Evolutionary conservation across 2,113 vertebrate genomes (phyloP).

Genomic region (Lipophrys pholis): DNA sequence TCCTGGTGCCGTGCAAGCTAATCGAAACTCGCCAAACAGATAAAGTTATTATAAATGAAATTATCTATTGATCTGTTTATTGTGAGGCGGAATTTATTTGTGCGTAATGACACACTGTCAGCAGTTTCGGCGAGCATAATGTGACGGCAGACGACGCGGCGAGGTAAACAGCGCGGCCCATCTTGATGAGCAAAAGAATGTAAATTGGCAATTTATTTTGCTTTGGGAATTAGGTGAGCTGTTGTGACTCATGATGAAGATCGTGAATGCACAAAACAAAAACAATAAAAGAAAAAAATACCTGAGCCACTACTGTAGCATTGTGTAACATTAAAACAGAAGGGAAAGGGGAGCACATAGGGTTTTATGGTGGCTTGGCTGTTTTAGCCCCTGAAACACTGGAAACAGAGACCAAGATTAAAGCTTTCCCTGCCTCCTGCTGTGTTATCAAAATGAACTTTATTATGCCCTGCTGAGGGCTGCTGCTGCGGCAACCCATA

Average conservation of each 20-base stretch:
- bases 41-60: background rate
- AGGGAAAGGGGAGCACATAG: conserved; percentile 8
- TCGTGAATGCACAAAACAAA: background rate
- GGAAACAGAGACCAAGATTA: conserved; percentile 62
- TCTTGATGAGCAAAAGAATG: conserved; percentile 21
- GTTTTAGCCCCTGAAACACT: conserved; percentile 41
- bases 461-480: conserved; percentile 65
- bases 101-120: background rate
- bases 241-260: conserved; percentile 23
- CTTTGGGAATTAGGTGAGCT: conserved; percentile 2
- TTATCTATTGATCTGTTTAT: conserved; percentile 15
- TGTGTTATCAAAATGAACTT: conserved; percentile 76
- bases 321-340: background rate
- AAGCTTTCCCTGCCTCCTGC: conserved; percentile 61
- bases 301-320: background rate
- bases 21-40: background rate
- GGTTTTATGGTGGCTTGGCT: conserved; percentile 34
- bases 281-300: background rate
- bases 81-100: background rate
- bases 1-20: background rate
- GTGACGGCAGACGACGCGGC: background rate
- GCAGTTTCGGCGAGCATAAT: background rate
- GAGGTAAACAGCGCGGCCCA: background rate
- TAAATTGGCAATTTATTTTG: conserved; percentile 3
- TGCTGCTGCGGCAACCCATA: conserved; percentile 52